Evolutionary conservation across 2,113 vertebrate genomes (phyloP).

Genomic region (Oncorhynchus clarkii): DNA sequence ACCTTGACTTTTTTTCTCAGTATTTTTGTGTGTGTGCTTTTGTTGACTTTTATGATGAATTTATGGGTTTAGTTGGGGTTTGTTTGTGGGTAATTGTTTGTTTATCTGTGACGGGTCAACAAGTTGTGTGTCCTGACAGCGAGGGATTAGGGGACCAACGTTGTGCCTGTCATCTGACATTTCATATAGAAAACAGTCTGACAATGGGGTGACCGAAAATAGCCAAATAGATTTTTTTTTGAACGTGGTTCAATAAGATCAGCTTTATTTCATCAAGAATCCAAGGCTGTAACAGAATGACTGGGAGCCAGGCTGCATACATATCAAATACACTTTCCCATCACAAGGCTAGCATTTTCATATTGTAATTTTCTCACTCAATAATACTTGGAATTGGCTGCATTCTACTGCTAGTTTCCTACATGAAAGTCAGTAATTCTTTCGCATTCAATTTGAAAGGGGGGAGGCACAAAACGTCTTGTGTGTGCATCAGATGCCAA

Average conservation of each 20-base stretch:
- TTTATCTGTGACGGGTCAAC: conserved; percentile 43
- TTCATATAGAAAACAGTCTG: conserved; percentile 11
- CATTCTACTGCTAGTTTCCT: conserved; percentile 30
- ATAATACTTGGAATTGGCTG: conserved; percentile 46
- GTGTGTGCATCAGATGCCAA: conserved; percentile 53
- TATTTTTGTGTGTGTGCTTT: conserved; percentile 27
- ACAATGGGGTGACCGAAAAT: conserved; percentile 13
- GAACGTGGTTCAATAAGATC: conserved; percentile 30
- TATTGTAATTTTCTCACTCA: conserved; percentile 48
- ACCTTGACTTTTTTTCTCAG: not conserved
- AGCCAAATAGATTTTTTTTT: conserved; percentile 40
- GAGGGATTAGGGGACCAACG: conserved; percentile 37
- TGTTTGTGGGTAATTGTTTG: conserved; percentile 41
- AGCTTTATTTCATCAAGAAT: conserved; percentile 18
- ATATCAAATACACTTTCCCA: conserved; percentile 16
- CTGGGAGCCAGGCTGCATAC: conserved; percentile 33
- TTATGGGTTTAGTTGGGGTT: conserved; percentile 48
- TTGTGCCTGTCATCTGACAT: conserved; percentile 14
- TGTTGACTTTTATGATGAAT: conserved; percentile 40
- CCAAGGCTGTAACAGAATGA: conserved; percentile 2
- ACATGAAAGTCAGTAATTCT: conserved; percentile 59
- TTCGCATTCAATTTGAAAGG: conserved; percentile 47
- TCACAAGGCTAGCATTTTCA: conserved; percentile 13
- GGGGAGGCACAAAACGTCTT: conserved; percentile 43
- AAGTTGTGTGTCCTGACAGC: conserved; percentile 50